Conservation (phyloP, 35 echinoderm and acorn worm species). For the Amphiura filiformis region DNA sequence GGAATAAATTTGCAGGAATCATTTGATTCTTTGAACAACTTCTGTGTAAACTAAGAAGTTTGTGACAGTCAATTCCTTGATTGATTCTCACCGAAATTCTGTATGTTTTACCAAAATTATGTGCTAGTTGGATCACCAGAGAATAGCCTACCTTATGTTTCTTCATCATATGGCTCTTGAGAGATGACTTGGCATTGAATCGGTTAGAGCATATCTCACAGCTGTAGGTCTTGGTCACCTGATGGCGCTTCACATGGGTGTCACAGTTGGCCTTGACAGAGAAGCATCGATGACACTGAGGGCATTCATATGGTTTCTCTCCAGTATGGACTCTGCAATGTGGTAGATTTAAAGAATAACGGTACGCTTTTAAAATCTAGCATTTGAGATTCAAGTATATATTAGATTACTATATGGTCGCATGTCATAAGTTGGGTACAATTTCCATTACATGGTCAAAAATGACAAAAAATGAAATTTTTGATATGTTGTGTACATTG, state of each 20-base stretch:
- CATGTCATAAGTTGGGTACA: too few relatives aligned
- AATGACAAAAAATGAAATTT: too few relatives aligned
- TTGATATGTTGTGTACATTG: too few relatives aligned
- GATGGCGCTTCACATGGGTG: not conserved
- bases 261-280: constrained; percentile 1
- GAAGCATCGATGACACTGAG: constrained; percentile 7
- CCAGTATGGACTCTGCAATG: not conserved
- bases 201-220: not conserved
- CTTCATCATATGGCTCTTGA: not conserved
- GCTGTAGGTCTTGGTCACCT: constrained; percentile 8
- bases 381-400: not conserved
- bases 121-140: too few relatives aligned
- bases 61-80: too few relatives aligned
- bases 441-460: too few relatives aligned
- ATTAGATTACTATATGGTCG: too few relatives aligned
- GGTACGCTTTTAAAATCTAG: not conserved
- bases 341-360: not conserved
- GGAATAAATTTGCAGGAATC: too few relatives aligned
- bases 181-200: not conserved
- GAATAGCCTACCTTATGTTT: not conserved
- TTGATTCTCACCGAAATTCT: too few relatives aligned
- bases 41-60: too few relatives aligned
- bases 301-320: constrained; percentile 5
- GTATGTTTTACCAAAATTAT: too few relatives aligned
- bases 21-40: too few relatives aligned